These are phyloP conservation scores for Leptinotarsa peninsularis DNA, from an alignment of 2,888 invertebrate genomes.

Conservation along the genomic window DNA sequence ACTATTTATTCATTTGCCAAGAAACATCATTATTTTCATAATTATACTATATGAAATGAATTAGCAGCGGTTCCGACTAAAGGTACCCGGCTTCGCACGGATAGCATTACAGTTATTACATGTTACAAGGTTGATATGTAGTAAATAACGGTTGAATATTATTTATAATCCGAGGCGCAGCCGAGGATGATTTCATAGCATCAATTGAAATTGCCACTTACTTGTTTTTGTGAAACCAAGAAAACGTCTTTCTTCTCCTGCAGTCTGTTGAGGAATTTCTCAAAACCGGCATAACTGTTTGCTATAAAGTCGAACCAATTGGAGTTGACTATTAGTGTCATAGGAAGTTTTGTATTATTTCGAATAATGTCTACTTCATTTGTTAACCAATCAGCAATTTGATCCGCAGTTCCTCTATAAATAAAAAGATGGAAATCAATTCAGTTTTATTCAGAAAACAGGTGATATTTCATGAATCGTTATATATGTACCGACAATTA, in stretches of 20 bases:
- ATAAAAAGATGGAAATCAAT: constrained; percentile 42
- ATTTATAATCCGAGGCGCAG: too few relatives aligned
- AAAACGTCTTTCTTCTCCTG: constrained; percentile 60
- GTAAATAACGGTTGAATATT: too few relatives aligned
- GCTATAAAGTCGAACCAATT: constrained; percentile 65
- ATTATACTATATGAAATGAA: too few relatives aligned
- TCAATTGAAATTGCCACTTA: constrained; percentile 15
- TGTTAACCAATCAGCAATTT: constrained; percentile 64
- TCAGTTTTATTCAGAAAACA: neutral
- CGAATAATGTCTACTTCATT: constrained; percentile 66
- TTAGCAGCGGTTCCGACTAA: too few relatives aligned
- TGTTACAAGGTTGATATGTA: too few relatives aligned
- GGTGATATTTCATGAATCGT: neutral
- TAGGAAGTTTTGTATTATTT: constrained; percentile 65
- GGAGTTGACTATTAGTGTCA: constrained; percentile 67
- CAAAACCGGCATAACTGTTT: constrained; percentile 57
- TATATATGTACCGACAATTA: neutral
- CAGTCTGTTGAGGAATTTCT: constrained; percentile 62
- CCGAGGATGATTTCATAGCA: too few relatives aligned
- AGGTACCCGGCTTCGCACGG: too few relatives aligned
- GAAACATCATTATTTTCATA: too few relatives aligned
- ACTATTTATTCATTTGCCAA: too few relatives aligned
- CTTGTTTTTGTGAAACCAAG: constrained; percentile 63
- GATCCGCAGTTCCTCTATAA: constrained; percentile 58
- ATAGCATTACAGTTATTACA: too few relatives aligned